phyloP scores from a whole-genome alignment of 2,797 vertebrate species.

The Syngnathus acus region DNA sequence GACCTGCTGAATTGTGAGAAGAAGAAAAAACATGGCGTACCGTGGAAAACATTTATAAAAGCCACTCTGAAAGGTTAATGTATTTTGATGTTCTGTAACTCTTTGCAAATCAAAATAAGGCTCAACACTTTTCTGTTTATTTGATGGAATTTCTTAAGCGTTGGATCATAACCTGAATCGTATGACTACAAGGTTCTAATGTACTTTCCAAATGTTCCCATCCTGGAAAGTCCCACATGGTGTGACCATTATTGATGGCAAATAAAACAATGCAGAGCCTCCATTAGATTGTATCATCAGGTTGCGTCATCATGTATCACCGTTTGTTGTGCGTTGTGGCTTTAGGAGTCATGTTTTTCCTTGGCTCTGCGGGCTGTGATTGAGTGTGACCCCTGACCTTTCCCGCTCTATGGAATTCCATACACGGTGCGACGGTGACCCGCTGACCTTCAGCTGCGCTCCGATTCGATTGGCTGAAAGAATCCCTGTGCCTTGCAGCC shows the following conservation, averaged over 20 bases:
- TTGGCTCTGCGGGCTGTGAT: constrained; percentile 53
- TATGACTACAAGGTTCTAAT: background rate
- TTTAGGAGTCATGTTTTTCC: constrained; percentile 31
- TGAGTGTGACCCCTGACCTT: constrained; percentile 52
- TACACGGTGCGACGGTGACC: constrained; percentile 58
- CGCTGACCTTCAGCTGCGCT: constrained; percentile 41
- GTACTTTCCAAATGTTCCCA: background rate
- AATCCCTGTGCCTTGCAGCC: constrained; percentile 45
- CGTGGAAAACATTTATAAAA: background rate
- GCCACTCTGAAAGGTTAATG: background rate
- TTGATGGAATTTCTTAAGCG: too few species aligned
- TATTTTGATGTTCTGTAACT: background rate
- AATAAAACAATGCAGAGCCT: background rate
- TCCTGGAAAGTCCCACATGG: background rate
- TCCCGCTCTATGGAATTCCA: constrained; percentile 63
- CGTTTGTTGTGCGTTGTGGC: constrained; percentile 24
- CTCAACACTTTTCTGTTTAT: background rate
- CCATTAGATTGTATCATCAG: background rate
- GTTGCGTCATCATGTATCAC: constrained; percentile 1
- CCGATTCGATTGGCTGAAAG: constrained; percentile 61
- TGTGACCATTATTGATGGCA: background rate
- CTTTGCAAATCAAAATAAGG: background rate
- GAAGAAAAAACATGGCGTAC: background rate
- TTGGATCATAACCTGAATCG: too few species aligned
- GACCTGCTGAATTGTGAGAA: constrained; percentile 3